Conservation (phyloP, 2,888 invertebrate genomes). For the Bimastos eiseni region DNA sequence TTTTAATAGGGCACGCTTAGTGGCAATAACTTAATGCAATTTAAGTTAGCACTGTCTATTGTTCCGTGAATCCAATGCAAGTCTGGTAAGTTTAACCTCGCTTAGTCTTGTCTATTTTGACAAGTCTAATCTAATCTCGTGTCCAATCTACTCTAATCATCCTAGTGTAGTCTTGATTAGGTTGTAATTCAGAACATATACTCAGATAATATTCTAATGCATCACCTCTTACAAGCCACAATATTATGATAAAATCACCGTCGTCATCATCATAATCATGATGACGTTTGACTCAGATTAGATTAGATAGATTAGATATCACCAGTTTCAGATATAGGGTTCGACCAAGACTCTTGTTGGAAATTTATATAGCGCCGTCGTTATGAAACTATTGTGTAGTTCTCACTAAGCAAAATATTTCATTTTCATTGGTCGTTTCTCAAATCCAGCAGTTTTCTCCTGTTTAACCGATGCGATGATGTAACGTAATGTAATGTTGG, state of each 20-base stretch:
- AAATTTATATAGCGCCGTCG: not conserved
- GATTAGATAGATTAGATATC: not conserved
- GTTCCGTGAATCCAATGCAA: not conserved
- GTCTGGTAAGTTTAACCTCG: not conserved
- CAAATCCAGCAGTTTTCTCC: not conserved
- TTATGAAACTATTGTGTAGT: not conserved
- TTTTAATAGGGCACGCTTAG: no score
- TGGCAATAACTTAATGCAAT: no score
- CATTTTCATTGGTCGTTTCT: not conserved
- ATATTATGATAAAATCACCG: not conserved
- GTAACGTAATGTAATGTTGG: not conserved
- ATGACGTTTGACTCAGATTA: not conserved
- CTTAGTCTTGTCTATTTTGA: not conserved
- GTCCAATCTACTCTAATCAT: not conserved
- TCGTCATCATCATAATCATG: slow-evolving; percentile 13
- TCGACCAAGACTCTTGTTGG: not conserved
- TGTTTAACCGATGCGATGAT: not conserved
- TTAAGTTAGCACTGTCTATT: not conserved
- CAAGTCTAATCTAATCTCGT: not conserved
- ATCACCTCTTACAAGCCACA: not conserved
- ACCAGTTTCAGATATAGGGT: not conserved
- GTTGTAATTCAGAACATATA: not conserved
- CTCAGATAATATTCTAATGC: not conserved
- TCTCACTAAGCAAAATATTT: not conserved
- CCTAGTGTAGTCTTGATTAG: not conserved